A percentile compares a stretch with the other conserved stretches of the same genome.
Conservation (phyloP, 2,113 vertebrate genomes). For the Vulpes vulpes region DNA sequence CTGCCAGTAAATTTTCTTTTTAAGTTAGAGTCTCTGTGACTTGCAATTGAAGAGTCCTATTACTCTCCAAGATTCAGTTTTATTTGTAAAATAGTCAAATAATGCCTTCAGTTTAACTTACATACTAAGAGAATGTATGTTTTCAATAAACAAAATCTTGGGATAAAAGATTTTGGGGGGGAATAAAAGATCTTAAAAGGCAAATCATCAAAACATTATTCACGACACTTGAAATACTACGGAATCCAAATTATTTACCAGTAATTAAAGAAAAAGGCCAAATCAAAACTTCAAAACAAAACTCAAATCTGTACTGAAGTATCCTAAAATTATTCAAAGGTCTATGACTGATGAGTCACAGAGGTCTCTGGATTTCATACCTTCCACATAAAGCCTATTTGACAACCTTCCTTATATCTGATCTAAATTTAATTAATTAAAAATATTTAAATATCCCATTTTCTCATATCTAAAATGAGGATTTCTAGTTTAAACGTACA, state of each 20-base stretch:
- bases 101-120: neutral
- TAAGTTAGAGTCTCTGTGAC: neutral
- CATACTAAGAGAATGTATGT: neutral
- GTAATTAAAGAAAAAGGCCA: neutral
- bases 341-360: neutral
- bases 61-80: neutral
- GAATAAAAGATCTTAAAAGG: conserved; percentile 3
- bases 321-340: neutral
- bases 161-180: neutral
- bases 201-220: conserved; percentile 39
- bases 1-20: neutral
- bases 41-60: neutral
- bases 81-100: conserved; percentile 10
- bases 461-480: neutral
- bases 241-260: neutral
- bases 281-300: neutral
- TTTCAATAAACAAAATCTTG: neutral
- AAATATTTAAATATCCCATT: neutral
- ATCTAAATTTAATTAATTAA: neutral
- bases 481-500: neutral
- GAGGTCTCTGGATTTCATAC: neutral
- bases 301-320: neutral
- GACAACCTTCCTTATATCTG: neutral
- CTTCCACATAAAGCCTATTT: conserved; percentile 10
- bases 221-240: neutral